Conservation (phyloP, 1,140 invertebrate genomes). For the Drosophila nebulosa region DNA sequence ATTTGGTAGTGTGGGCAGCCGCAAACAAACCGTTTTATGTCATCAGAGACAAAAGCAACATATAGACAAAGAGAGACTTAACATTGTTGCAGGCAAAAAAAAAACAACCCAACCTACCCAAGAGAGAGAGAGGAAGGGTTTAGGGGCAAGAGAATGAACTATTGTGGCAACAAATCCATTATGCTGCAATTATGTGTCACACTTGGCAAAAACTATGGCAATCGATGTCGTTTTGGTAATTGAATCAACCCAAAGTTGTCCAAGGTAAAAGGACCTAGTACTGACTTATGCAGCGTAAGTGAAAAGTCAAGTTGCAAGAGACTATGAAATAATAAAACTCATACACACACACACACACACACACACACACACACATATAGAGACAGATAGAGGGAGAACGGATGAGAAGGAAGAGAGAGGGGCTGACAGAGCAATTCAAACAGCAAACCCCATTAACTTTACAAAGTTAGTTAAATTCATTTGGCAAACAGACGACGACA, state of each 20-base stretch:
- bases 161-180: slow-evolving; percentile 74
- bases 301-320: slow-evolving; percentile 69
- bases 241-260: slow-evolving; percentile 69
- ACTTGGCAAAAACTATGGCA: slow-evolving; percentile 47
- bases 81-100: slow-evolving; percentile 31
- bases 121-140: slow-evolving; percentile 5
- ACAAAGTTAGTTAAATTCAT: slow-evolving; percentile 80
- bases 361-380: slow-evolving; percentile 17
- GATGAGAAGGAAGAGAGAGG: slow-evolving; percentile 3
- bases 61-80: slow-evolving; percentile 26
- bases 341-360: slow-evolving; percentile 9
- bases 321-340: slow-evolving; percentile 62
- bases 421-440: slow-evolving; percentile 60
- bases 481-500: slow-evolving; percentile 70
- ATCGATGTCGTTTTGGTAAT: slow-evolving; percentile 77
- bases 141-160: slow-evolving; percentile 3
- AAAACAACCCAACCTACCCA: slow-evolving; percentile 32
- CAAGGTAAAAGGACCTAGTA: slow-evolving; percentile 18
- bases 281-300: slow-evolving; percentile 58
- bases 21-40: slow-evolving; percentile 70
- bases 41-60: slow-evolving; percentile 54
- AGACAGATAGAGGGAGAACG: not conserved
- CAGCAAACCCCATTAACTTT: slow-evolving; percentile 78
- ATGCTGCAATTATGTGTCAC: slow-evolving; percentile 75
- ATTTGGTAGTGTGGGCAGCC: slow-evolving; percentile 23